These are phyloP conservation scores for Achatina immaculata DNA, from an alignment of 1,140 invertebrate species.

Conservation along the genomic window DNA sequence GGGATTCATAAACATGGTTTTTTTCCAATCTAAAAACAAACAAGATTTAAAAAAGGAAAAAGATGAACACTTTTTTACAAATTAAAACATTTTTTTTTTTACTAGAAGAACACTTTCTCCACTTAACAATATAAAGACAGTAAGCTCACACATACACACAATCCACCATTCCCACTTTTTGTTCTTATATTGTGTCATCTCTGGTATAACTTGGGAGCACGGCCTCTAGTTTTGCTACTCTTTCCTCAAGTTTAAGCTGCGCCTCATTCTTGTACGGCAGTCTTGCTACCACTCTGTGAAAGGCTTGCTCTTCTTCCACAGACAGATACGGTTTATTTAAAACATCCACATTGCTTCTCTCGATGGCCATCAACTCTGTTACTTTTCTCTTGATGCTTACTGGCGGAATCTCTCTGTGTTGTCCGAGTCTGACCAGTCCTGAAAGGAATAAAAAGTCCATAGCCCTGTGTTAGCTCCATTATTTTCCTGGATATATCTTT, in stretches of 20 bases:
- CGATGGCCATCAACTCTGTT: constrained; percentile 17
- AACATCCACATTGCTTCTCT: constrained; percentile 22
- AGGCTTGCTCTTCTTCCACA: constrained; percentile 1
- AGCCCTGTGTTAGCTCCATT: constrained; percentile 14
- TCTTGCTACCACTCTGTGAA: not conserved
- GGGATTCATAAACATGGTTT: no score
- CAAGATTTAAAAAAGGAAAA: no score
- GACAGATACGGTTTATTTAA: constrained; percentile 32
- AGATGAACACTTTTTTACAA: no score
- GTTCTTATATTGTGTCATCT: not conserved
- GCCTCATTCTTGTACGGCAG: constrained; percentile 10
- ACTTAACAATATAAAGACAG: no score
- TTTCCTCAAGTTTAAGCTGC: not conserved
- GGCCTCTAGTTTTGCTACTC: not conserved
- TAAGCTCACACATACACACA: no score
- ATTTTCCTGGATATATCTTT: no score
- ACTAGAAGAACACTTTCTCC: no score
- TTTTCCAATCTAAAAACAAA: no score
- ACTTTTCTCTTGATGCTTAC: constrained; percentile 32
- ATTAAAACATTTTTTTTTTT: no score
- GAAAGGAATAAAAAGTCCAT: constrained; percentile 4
- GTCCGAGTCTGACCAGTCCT: constrained; percentile 16
- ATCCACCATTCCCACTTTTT: constrained; percentile 18
- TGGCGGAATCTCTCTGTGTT: constrained; percentile 28
- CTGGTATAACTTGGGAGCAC: not conserved